phyloP scores from a whole-genome alignment of 2,888 invertebrate species.

The Deilephila elpenor region DNA sequence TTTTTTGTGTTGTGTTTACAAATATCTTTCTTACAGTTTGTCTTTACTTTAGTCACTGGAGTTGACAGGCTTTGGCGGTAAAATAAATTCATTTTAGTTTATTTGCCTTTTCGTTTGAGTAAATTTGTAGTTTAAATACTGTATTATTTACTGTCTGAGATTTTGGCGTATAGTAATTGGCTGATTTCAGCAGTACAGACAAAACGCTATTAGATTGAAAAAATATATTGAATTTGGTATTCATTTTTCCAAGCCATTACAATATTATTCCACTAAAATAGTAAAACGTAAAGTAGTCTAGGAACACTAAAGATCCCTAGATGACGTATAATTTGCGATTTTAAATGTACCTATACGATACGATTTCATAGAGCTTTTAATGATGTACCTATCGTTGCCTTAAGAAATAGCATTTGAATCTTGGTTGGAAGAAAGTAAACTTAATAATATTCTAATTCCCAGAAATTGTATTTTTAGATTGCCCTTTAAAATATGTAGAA shows the following conservation, averaged over 20 bases:
- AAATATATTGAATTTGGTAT: no score
- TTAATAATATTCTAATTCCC: neutral
- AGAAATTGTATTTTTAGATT: neutral
- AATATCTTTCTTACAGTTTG: conserved; percentile 16
- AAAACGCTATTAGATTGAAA: no score
- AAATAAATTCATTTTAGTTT: neutral
- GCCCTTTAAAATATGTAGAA: neutral
- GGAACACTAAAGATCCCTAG: no score
- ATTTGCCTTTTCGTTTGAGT: neutral
- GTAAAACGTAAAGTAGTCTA: no score
- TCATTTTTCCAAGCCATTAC: no score
- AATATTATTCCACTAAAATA: no score
- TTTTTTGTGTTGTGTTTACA: conserved; percentile 40
- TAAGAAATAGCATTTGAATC: neutral
- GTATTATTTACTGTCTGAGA: no score
- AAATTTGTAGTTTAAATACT: no score
- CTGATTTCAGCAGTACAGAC: no score
- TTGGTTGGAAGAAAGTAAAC: neutral
- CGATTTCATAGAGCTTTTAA: neutral
- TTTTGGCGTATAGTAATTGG: no score
- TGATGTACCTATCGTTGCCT: neutral
- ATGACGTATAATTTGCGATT: no score
- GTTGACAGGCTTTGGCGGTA: conserved; percentile 7
- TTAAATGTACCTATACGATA: no score
- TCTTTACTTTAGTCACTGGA: conserved; percentile 22